phyloP scores from a whole-genome alignment of 2,113 vertebrate species.

The Nycticryphes semicollaris region DNA sequence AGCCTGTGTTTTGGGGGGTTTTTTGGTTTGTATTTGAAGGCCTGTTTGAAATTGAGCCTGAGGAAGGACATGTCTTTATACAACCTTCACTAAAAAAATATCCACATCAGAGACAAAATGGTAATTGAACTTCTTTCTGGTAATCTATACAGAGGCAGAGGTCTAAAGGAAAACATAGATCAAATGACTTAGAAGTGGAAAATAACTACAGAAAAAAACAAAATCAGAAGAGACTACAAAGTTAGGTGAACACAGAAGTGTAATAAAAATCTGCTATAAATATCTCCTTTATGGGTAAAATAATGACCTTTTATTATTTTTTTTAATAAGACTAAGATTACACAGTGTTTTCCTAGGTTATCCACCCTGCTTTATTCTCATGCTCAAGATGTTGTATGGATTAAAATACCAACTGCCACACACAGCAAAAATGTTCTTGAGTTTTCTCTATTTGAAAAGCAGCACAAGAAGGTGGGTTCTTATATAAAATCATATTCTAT shows the following conservation, averaged over 20 bases:
- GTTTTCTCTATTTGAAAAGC: not conserved
- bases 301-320: not conserved
- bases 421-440: not conserved
- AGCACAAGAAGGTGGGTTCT: not conserved
- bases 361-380: not conserved
- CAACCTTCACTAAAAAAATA: slow-evolving; percentile 33
- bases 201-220: slow-evolving; percentile 5
- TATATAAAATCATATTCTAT: not conserved
- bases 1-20: not conserved
- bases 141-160: slow-evolving; percentile 25
- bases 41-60: not conserved
- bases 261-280: not conserved
- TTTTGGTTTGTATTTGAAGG: not conserved
- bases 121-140: slow-evolving; percentile 33
- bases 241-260: not conserved
- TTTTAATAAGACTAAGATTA: not conserved
- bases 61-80: slow-evolving; percentile 17
- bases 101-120: slow-evolving; percentile 45
- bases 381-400: not conserved
- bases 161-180: slow-evolving; percentile 35
- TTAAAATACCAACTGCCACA: not conserved
- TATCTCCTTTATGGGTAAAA: not conserved
- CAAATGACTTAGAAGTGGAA: slow-evolving; percentile 41
- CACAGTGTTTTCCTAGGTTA: not conserved
- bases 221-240: slow-evolving; percentile 37